Percentiles rank a stretch among this genome's conserved stretches.
Evolutionary conservation across 2,888 invertebrate genomes (phyloP).

Genomic region (Lasius fuliginosus): DNA sequence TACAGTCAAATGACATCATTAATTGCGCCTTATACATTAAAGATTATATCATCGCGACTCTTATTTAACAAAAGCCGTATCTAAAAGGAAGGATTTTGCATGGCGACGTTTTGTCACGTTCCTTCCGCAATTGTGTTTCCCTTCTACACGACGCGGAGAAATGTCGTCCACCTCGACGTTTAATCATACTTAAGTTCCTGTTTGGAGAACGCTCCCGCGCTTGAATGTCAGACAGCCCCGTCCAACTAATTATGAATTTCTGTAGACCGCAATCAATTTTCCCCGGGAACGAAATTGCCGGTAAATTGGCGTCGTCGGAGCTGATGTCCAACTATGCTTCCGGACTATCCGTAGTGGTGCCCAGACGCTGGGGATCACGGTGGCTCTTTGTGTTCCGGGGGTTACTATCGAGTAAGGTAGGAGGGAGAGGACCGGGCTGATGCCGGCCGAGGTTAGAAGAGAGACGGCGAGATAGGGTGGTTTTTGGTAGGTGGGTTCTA

Average conservation of each 20-base stretch:
- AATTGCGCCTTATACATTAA: constrained; percentile 3
- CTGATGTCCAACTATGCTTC: constrained; percentile 72
- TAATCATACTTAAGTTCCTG: constrained; percentile 73
- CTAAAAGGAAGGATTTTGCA: constrained; percentile 47
- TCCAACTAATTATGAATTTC: constrained; percentile 77
- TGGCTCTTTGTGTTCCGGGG: constrained; percentile 74
- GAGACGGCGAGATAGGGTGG: constrained; percentile 77
- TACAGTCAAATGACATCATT: not conserved
- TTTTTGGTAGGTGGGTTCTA: constrained; percentile 83
- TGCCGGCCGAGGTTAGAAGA: constrained; percentile 56
- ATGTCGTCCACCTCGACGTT: constrained; percentile 67
- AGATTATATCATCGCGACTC: constrained; percentile 10
- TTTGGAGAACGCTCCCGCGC: constrained; percentile 62
- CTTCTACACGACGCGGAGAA: constrained; percentile 39
- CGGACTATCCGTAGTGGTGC: constrained; percentile 72
- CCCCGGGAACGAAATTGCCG: constrained; percentile 77
- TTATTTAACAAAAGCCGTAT: constrained; percentile 34
- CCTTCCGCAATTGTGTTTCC: constrained; percentile 46
- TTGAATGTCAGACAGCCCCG: constrained; percentile 65
- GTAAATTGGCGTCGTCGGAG: constrained; percentile 75
- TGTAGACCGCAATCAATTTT: constrained; percentile 76
- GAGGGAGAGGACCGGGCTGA: constrained; percentile 47
- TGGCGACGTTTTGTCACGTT: constrained; percentile 45
- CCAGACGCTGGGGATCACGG: constrained; percentile 75
- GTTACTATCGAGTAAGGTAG: constrained; percentile 72